A percentile compares a stretch with the other conserved stretches of the same genome.
These are phyloP conservation scores for Sisor rabdophorus DNA, from an alignment of 2,113 vertebrate genomes.

Conservation along the genomic window DNA sequence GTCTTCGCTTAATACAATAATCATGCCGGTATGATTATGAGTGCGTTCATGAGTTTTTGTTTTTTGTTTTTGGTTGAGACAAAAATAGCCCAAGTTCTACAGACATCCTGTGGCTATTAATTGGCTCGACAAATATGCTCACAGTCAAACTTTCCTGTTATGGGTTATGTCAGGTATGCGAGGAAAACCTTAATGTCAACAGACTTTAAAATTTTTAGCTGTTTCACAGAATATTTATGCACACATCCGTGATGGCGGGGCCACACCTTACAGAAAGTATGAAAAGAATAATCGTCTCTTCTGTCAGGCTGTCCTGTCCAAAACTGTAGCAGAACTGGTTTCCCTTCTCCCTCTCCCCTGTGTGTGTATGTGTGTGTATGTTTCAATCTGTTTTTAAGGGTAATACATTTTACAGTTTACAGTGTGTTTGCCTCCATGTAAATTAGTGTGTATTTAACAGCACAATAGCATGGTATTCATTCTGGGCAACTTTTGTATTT, in stretches of 20 bases:
- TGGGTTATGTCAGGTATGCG: background rate
- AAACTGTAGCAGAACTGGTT: slow-evolving; percentile 63
- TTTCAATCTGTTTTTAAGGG: slow-evolving; percentile 8
- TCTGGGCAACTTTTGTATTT: no score
- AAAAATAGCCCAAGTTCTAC: background rate
- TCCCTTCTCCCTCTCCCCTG: background rate
- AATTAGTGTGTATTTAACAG: background rate
- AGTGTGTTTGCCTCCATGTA: background rate
- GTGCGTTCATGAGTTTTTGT: background rate
- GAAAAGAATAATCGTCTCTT: slow-evolving; percentile 38
- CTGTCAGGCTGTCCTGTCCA: slow-evolving; percentile 42
- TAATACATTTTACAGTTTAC: no score
- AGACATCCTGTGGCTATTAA: background rate
- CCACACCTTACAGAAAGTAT: slow-evolving; percentile 61
- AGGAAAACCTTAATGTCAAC: background rate
- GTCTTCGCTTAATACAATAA: background rate
- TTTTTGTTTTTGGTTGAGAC: background rate
- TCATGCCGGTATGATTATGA: background rate
- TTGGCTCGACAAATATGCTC: background rate
- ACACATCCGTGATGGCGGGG: slow-evolving; percentile 30
- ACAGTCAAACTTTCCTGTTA: background rate
- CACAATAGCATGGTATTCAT: no score
- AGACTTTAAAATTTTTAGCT: background rate
- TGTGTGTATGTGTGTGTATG: slow-evolving; percentile 23
- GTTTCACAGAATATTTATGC: background rate